Evolutionary conservation across 2,888 invertebrate species (phyloP), one percentile per base, ranked within the genome.

Genomic region (Gonocerus acuteangulatus): DNA sequence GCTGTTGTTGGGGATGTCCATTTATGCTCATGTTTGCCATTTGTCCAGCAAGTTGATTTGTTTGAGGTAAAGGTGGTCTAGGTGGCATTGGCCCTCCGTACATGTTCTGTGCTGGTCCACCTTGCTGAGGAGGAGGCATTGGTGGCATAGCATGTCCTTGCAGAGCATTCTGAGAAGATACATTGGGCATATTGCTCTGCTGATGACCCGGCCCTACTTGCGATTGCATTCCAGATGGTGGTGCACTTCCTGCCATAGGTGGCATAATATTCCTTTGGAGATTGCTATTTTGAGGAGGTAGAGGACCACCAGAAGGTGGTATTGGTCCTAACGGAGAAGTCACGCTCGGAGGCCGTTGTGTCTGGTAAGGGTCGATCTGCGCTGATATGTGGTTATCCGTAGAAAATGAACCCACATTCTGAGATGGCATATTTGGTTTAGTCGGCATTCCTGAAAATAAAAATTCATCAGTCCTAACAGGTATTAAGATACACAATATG

Each of bases 21-120:
- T 71, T 68, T 23, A 77, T 59, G 66, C 71, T 74, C 74, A 77
- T 74, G 54, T 71, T 71, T 66, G 75, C 73, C 74, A 77, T 73
- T 67, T 76, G 76, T 68, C 73, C 73, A 6, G 71, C 48, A 32
- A 72, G 58, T 42, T 70, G 72, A 61, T 62, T 66, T 7, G 48
- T 21, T 21, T 45, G 59, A 13, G 51, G 23, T 16, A 42, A 13
- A n/a, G 57, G 57, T 16, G 39, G 56, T 15, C 56, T 15, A 9
- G 6, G 32, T 9, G 39, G 39, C 27, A 6, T 4, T 9, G 4
- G 27, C 4, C 27, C 9, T 4, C 27, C 27, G 27, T 27, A 27
- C 27, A 27, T 27, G n/a, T 39, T n/a, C 39, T 39, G 39, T 13
- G 13, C n/a, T 23, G 22, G 39, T 7, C 54, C 54, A 0, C 42